Evolutionary conservation across 2,797 vertebrate species (phyloP).

Genomic region (Crax fasciolata): DNA sequence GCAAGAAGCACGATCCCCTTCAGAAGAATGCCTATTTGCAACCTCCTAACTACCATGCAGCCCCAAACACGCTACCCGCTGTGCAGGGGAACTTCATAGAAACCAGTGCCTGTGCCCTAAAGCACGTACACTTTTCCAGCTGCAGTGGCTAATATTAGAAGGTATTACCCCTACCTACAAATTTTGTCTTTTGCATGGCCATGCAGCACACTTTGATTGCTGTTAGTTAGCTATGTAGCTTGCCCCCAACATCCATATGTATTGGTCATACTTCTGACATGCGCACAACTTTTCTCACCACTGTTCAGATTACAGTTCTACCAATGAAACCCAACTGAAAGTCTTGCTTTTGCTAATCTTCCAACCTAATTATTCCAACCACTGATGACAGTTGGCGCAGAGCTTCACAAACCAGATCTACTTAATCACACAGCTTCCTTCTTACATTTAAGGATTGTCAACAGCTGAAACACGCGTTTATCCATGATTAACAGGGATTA

Average conservation of each 20-base stretch:
- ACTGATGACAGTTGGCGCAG: neutral
- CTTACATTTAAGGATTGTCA: neutral
- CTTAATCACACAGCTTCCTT: neutral
- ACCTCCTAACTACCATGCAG: neutral
- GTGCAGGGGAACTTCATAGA: neutral
- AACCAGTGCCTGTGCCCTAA: neutral
- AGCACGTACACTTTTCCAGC: neutral
- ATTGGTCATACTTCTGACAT: neutral
- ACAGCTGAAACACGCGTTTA: neutral
- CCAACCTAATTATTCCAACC: neutral
- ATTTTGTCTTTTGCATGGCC: neutral
- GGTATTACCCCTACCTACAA: neutral
- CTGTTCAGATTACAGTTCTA: neutral
- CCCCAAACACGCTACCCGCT: neutral
- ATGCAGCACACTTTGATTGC: neutral
- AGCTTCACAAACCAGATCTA: neutral
- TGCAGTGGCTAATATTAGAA: neutral
- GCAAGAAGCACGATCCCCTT: neutral
- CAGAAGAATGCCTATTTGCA: neutral
- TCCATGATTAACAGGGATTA: neutral
- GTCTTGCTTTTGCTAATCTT: neutral
- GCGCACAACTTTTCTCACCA: neutral
- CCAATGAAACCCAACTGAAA: neutral
- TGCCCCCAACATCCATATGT: neutral
- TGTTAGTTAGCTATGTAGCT: neutral